phyloP scores from a whole-genome alignment of 2,888 invertebrate genomes.

The Drepana falcataria region DNA sequence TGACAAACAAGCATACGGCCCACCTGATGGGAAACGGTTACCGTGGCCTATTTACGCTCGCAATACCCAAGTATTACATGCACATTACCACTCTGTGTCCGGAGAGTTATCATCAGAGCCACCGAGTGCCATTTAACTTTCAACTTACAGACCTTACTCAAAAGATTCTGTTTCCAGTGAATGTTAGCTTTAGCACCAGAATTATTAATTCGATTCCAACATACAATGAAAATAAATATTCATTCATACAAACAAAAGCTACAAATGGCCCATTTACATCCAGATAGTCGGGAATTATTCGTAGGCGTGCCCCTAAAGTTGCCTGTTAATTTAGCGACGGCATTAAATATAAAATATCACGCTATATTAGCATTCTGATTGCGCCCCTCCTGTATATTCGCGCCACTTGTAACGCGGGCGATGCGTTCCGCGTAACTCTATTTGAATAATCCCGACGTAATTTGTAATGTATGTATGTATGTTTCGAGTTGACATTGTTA shows the following conservation, averaged over 20 bases:
- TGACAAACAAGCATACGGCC: too few relatives aligned
- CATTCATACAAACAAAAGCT: background rate
- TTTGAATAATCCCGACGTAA: background rate
- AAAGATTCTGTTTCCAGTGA: too few relatives aligned
- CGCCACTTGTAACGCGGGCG: background rate
- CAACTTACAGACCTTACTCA: too few relatives aligned
- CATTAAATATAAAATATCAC: slow-evolving; percentile 1
- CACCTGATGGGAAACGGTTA: too few relatives aligned
- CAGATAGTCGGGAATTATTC: background rate
- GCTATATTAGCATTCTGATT: background rate
- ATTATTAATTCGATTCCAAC: too few relatives aligned
- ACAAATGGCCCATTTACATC: background rate
- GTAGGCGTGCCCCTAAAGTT: background rate
- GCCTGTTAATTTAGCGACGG: background rate
- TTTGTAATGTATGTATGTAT: background rate
- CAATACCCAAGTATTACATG: too few relatives aligned
- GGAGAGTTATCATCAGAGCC: too few relatives aligned
- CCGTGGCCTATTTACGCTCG: too few relatives aligned
- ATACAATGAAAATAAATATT: background rate
- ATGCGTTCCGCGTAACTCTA: background rate
- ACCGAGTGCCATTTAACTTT: too few relatives aligned
- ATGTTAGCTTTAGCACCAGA: too few relatives aligned
- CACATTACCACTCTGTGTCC: too few relatives aligned
- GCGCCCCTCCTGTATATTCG: background rate
- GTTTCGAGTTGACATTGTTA: background rate